Evolutionary conservation across 23 tunicate species (phyloP).

Genomic region (Trididemnum nubilum): DNA sequence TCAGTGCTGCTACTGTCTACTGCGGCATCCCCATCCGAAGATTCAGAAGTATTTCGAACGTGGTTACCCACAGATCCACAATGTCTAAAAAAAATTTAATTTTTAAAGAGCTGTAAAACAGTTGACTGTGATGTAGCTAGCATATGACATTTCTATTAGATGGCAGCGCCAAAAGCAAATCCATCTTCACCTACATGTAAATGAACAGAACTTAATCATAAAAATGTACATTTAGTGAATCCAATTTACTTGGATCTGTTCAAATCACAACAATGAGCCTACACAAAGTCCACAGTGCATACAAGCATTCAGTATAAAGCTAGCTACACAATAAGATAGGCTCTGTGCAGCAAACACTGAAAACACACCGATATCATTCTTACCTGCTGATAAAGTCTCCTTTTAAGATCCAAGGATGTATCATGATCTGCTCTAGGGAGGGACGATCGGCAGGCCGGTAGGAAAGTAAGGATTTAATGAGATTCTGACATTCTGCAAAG

Average conservation of each 20-base stretch:
- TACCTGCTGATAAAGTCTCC: slow-evolving; percentile 94
- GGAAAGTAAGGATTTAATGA: slow-evolving; percentile 63
- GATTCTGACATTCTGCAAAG: slow-evolving; percentile 68
- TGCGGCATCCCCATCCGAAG: slow-evolving; percentile 72
- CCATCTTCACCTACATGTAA: no score
- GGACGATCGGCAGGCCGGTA: slow-evolving; percentile 87
- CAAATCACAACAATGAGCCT: no score
- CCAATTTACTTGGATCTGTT: no score
- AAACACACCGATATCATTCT: no score
- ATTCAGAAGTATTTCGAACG: slow-evolving; percentile 77
- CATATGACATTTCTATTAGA: background rate
- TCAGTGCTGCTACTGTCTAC: slow-evolving; percentile 81
- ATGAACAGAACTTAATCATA: no score
- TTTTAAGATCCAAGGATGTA: slow-evolving; percentile 90
- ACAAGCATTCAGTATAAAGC: no score
- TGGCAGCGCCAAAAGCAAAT: no score
- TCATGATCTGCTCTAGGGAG: slow-evolving; percentile 78
- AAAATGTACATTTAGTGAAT: no score
- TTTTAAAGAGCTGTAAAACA: background rate
- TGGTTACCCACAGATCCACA: slow-evolving; percentile 79
- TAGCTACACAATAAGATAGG: no score
- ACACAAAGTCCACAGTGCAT: no score
- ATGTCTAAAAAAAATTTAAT: slow-evolving; percentile 46
- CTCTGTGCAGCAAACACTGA: no score
- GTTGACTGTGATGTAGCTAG: no score